Base-by-base conservation (phyloP, 2,113 vertebrate species). In the Brachypodius melanocephalos region DNA sequence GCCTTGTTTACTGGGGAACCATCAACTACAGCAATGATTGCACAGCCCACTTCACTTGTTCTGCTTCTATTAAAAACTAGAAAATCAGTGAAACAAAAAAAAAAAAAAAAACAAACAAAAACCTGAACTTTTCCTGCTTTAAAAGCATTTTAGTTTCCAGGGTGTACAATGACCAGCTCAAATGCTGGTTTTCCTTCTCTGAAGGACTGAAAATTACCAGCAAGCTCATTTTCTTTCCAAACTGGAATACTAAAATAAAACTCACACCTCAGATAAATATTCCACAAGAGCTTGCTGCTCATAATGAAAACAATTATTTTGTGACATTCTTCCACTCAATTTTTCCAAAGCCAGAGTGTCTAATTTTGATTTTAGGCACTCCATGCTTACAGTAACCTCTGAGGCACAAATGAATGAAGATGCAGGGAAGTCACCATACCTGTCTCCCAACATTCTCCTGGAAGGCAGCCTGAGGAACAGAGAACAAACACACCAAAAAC, bases 401-500 rank as follows among this genome's bases (percentile, higher is more conserved):
- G 46, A 96, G 96, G 88, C 97, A 83, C 71, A 89, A 63, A 79
- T 92, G 93, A 97, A 97, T 73, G 90, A 97, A 94, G 95, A 83
- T 51, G 88, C 68, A 76, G 66, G 54, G 77, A 97, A 97, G 97
- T 89, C 62, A 96, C 94, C 93, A 61, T 98, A 99, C 99, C 99
- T 99, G 99, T 98, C 99, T 98, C 95, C 99, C 99, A 89, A 99
- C 99, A 97, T 99, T 99, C 98, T 99, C 99, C 98, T 99, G 99
- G 98, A 99, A 99, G 96, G 99, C 99, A 93, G 99, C 99, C 99
- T 99, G 89, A 46, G 85, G 97, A 97, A 75, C 77, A 97, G 73
- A 98, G 97, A 98, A 92, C 96, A 98, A 96, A 97, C 94, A 98
- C 52, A 95, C 76, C 91, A 97, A 95, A 95, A 97, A 97, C 96